A percentile compares a stretch with the other conserved stretches of the same genome.
These are phyloP conservation scores for Acanthosepion lycidas DNA, from an alignment of 2,888 invertebrate genomes.

Conservation along the genomic window DNA sequence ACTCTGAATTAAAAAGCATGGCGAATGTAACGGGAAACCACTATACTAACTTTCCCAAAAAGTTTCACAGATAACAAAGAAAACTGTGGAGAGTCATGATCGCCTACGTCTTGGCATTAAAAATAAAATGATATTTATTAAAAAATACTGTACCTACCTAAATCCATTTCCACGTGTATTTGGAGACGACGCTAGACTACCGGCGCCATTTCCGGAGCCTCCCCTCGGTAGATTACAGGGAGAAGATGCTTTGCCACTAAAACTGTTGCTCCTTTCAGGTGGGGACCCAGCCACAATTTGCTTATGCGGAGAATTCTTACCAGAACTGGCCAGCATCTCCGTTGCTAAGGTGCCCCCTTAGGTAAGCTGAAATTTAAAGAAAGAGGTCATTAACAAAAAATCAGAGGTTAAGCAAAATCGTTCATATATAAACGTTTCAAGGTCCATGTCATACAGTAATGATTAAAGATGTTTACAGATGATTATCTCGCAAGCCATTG, in stretches of 20 bases:
- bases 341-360: background rate
- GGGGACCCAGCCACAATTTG: constrained; percentile 43
- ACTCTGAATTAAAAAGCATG: no score
- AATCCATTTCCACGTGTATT: constrained; percentile 43
- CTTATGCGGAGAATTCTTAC: constrained; percentile 40
- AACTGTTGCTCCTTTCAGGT: constrained; percentile 43
- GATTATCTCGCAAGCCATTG: no score
- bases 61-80: no score
- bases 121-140: no score
- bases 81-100: no score
- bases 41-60: no score
- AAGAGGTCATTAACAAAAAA: background rate
- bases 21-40: no score
- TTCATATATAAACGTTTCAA: background rate
- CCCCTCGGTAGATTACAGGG: background rate
- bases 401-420: background rate
- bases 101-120: no score
- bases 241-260: constrained; percentile 37
- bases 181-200: constrained; percentile 39
- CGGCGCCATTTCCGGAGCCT: constrained; percentile 24
- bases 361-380: background rate
- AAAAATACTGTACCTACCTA: background rate
- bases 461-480: background rate
- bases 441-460: background rate
- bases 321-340: constrained; percentile 43